Conservation (phyloP, 2,797 vertebrate species). For the Oryzias dopingdopingensis region DNA sequence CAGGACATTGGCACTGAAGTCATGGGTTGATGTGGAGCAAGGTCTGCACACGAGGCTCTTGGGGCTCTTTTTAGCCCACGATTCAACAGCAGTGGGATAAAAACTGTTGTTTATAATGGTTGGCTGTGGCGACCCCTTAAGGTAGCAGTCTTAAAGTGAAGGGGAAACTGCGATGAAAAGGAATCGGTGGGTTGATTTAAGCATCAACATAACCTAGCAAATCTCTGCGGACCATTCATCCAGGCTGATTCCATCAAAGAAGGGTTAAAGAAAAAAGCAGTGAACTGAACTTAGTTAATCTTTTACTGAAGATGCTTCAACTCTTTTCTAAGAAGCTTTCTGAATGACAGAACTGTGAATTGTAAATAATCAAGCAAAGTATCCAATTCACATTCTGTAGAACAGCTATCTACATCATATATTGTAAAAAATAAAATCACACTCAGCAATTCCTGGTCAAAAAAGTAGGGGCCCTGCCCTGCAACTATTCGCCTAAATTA, state of each 20-base stretch:
- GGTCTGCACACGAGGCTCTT: constrained; percentile 43
- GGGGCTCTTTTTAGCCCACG: constrained; percentile 60
- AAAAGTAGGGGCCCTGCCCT: constrained; percentile 33
- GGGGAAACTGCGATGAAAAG: constrained; percentile 23
- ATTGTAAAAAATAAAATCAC: constrained; percentile 27
- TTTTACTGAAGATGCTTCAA: no score
- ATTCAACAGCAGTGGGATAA: constrained; percentile 59
- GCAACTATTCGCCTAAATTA: constrained; percentile 57
- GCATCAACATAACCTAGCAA: constrained; percentile 17
- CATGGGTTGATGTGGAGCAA: constrained; percentile 65
- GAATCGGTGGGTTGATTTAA: constrained; percentile 47
- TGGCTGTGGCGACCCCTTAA: no score
- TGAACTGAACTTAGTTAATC: no score
- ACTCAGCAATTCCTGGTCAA: constrained; percentile 40
- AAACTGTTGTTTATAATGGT: constrained; percentile 55
- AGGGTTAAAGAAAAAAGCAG: not conserved
- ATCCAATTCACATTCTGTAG: constrained; percentile 26
- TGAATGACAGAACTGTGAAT: no score
- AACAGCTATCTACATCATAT: constrained; percentile 35
- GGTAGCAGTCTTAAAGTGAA: no score
- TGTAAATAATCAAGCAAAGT: not conserved
- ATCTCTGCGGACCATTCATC: not conserved
- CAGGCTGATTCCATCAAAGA: not conserved
- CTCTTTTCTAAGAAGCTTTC: no score
- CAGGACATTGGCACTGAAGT: constrained; percentile 67